Conservation (phyloP, 2,888 invertebrate species). For the Cyclophora albipunctata region DNA sequence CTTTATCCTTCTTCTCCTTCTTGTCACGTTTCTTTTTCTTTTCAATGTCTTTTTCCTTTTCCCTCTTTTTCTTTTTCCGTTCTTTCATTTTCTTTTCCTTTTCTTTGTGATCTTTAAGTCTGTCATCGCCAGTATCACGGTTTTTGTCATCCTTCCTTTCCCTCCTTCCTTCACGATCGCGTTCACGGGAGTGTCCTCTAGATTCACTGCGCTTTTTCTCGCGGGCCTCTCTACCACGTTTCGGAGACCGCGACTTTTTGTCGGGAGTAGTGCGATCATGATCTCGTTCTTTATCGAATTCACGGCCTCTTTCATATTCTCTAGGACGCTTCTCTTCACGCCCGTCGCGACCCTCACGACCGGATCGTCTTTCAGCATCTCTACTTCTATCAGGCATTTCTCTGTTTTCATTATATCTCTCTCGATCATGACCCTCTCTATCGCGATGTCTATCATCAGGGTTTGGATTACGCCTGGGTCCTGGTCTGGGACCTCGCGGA, state of each 20-base stretch:
- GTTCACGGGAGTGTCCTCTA: conserved; percentile 63
- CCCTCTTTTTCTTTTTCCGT: conserved; percentile 68
- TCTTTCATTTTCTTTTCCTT: conserved; percentile 72
- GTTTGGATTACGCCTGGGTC: conserved; percentile 52
- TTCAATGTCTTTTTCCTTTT: conserved; percentile 70
- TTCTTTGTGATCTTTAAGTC: conserved; percentile 72
- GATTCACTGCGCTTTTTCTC: conserved; percentile 66
- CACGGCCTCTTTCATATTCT: conserved; percentile 48
- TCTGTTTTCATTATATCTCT: conserved; percentile 55
- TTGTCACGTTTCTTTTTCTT: conserved; percentile 71
- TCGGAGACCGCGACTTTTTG: conserved; percentile 59
- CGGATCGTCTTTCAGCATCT: conserved; percentile 48
- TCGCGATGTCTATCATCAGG: conserved; percentile 62
- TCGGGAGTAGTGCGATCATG: conserved; percentile 60
- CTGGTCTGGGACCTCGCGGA: conserved; percentile 38
- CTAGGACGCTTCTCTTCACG: conserved; percentile 5
- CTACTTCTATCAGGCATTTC: conserved; percentile 53
- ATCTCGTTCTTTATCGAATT: conserved; percentile 61
- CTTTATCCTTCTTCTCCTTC: conserved; percentile 74
- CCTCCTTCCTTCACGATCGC: conserved; percentile 70
- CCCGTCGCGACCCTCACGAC: conserved; percentile 29
- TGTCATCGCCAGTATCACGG: conserved; percentile 60
- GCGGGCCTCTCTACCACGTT: conserved; percentile 50
- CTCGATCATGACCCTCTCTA: conserved; percentile 55
- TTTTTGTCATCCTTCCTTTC: conserved; percentile 71